Conservation (phyloP, 1,140 invertebrate species). For the Drosophila nasuta region DNA sequence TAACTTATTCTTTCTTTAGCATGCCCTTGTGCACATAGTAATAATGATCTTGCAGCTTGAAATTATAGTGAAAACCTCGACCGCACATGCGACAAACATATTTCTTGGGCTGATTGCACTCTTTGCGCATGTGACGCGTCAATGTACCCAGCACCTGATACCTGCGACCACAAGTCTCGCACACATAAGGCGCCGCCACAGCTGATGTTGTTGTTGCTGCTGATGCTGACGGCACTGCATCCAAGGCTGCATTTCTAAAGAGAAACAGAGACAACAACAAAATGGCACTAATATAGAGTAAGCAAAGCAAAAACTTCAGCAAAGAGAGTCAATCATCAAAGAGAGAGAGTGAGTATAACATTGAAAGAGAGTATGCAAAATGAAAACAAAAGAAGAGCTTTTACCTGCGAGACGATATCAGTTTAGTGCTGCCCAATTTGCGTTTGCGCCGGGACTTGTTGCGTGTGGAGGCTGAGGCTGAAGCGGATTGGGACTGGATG, state of each 20-base stretch:
- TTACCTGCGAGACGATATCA: constrained; percentile 64
- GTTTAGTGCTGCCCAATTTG: constrained; percentile 46
- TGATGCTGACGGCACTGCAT: constrained; percentile 10
- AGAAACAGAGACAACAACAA: constrained; percentile 45
- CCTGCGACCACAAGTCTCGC: constrained; percentile 86
- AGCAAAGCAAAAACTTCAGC: constrained; percentile 5
- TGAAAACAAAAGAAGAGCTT: constrained; percentile 15
- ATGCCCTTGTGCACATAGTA: constrained; percentile 72
- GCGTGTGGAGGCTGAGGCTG: constrained; percentile 34
- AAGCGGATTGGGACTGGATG: constrained; percentile 24
- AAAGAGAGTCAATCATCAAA: not conserved
- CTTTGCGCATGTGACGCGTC: constrained; percentile 86
- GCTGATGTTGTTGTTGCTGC: constrained; percentile 26
- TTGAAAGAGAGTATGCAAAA: constrained; percentile 13
- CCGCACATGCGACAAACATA: constrained; percentile 85
- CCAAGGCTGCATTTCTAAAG: constrained; percentile 43
- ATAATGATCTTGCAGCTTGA: constrained; percentile 84
- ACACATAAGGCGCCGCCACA: constrained; percentile 81
- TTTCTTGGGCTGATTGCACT: constrained; percentile 86
- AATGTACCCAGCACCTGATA: constrained; percentile 87
- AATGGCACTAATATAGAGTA: constrained; percentile 5
- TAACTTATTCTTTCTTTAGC: constrained; percentile 49
- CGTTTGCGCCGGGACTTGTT: constrained; percentile 62
- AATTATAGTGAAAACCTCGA: constrained; percentile 86
- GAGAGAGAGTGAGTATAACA: not conserved